Percentiles rank a stretch among this genome's conserved stretches.
These are phyloP conservation scores for Sitta europaea DNA, from an alignment of 2,113 vertebrate species.

Conservation along the genomic window DNA sequence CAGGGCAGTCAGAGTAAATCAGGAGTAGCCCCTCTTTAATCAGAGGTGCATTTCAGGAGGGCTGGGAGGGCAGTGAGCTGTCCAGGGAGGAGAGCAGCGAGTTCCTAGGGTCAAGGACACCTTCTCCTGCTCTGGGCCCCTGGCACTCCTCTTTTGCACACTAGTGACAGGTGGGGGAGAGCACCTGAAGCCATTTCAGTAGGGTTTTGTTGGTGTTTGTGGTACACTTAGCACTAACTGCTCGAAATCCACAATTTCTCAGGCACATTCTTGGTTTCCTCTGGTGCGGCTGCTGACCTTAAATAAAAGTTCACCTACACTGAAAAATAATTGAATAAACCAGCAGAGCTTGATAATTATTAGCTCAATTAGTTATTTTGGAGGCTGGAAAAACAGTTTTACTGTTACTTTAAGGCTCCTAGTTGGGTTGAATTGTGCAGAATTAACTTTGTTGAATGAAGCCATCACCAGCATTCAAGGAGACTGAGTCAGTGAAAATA, in stretches of 20 bases:
- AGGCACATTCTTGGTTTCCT: conserved; percentile 23
- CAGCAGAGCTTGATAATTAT: not conserved
- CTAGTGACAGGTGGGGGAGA: not conserved
- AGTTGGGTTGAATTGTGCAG: not conserved
- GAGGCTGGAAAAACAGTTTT: not conserved
- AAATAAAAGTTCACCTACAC: not conserved
- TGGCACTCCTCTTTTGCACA: not conserved
- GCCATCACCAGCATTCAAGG: not conserved
- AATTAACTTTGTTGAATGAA: not conserved
- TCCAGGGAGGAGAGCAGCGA: not conserved
- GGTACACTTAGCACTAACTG: not conserved
- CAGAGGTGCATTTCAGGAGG: not conserved
- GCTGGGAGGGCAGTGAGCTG: not conserved
- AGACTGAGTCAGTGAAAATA: not conserved
- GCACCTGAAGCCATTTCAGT: not conserved
- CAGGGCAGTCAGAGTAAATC: not conserved
- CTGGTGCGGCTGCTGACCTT: not conserved
- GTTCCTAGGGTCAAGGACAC: not conserved
- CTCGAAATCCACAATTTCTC: not conserved
- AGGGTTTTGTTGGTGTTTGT: not conserved
- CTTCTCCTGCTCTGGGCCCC: not conserved
- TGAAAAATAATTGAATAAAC: not conserved
- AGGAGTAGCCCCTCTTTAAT: too few species aligned
- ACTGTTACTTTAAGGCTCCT: not conserved
- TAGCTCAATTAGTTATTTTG: not conserved